Percentiles rank a stretch among this genome's conserved stretches.
phyloP scores from a whole-genome alignment of 1,140 invertebrate species.

The Drosophila yakuba region DNA sequence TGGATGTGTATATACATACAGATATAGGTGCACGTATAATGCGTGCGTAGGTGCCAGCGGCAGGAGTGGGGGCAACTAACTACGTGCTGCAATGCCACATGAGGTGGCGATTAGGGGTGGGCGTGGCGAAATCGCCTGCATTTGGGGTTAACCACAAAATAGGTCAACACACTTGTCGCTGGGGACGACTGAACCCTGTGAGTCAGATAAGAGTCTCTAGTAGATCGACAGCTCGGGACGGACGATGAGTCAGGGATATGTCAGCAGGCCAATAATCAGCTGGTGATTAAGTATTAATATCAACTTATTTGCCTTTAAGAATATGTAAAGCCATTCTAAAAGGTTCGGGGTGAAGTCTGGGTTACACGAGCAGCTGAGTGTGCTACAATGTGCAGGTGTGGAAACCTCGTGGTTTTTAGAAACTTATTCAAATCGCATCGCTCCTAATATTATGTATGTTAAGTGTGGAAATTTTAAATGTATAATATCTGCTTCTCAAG shows the following conservation, averaged over 20 bases:
- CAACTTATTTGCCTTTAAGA: background rate
- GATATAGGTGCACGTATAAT: background rate
- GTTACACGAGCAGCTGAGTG: no score
- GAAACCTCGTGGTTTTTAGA: no score
- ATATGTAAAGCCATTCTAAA: background rate
- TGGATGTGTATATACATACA: background rate
- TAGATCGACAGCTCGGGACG: constrained; percentile 11
- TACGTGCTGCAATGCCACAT: constrained; percentile 56
- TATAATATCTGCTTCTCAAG: background rate
- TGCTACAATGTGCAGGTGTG: no score
- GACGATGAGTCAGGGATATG: constrained; percentile 20
- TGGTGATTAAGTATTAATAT: background rate
- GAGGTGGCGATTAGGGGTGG: background rate
- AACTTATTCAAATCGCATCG: no score
- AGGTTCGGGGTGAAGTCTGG: no score
- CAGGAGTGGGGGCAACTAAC: constrained; percentile 1
- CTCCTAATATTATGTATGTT: no score
- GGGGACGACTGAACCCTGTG: constrained; percentile 5
- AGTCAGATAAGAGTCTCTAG: constrained; percentile 34
- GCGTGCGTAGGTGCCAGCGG: constrained; percentile 13
- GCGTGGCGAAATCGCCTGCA: constrained; percentile 6
- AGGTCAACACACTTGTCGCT: constrained; percentile 41
- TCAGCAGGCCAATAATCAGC: background rate
- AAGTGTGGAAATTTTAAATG: no score
- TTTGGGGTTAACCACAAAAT: constrained; percentile 42